Percentiles rank a stretch among this genome's conserved stretches.
phyloP scores from a whole-genome alignment of 2,113 vertebrate genomes.

The Phylloscopus whistleri region DNA sequence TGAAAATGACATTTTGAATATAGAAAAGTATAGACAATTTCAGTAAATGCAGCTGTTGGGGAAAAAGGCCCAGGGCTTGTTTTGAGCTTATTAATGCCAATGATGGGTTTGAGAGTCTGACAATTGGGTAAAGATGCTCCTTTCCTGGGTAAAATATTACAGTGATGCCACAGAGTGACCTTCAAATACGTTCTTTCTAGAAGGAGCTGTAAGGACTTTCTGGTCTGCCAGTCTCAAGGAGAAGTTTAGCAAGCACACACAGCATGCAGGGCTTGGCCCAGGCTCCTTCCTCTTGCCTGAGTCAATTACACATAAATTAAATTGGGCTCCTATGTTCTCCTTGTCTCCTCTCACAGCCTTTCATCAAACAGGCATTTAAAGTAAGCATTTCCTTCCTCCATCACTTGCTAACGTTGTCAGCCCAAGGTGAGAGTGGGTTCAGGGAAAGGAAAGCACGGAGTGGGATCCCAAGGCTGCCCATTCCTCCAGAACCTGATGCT shows the following conservation, averaged over 20 bases:
- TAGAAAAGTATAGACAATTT: neutral
- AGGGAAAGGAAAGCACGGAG: neutral
- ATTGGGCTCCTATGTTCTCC: neutral
- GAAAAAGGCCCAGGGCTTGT: neutral
- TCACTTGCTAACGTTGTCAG: neutral
- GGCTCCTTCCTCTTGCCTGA: neutral
- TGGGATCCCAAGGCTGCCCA: neutral
- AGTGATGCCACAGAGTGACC: neutral
- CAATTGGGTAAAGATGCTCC: neutral
- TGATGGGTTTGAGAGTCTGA: neutral
- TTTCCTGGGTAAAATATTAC: neutral
- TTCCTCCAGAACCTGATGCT: neutral
- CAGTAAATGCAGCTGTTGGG: neutral
- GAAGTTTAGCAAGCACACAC: neutral
- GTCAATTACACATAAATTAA: neutral
- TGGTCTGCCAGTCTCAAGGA: neutral
- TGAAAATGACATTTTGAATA: neutral
- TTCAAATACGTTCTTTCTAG: neutral
- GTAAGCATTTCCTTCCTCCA: neutral
- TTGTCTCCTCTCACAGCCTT: neutral
- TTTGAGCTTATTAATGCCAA: neutral
- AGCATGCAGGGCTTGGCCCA: fast-evolving
- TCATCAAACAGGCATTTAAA: neutral
- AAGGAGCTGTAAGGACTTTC: neutral
- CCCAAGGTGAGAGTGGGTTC: neutral